Conservation (phyloP, 2,113 vertebrate genomes). For the Craseonycteris thonglongyai region DNA sequence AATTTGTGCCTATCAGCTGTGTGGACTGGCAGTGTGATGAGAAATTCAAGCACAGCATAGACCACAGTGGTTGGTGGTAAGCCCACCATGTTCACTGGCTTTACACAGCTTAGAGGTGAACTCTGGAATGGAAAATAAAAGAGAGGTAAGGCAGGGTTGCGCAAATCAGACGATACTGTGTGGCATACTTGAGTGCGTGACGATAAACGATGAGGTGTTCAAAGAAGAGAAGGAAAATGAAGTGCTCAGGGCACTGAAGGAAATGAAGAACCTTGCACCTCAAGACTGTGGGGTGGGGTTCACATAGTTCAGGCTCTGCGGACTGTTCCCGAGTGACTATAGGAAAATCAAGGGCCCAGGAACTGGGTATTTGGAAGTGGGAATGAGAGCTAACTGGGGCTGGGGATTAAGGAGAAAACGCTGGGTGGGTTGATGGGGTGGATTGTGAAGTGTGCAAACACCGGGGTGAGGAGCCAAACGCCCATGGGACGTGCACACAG, state of each 20-base stretch:
- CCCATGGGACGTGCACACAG: background rate
- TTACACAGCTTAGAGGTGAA: background rate
- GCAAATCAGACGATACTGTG: background rate
- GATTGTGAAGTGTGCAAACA: background rate
- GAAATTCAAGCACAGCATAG: background rate
- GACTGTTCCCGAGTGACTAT: background rate
- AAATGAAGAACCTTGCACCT: background rate
- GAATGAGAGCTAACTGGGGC: background rate
- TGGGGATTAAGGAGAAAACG: background rate
- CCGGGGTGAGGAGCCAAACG: background rate
- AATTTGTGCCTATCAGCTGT: background rate
- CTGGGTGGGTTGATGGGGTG: background rate
- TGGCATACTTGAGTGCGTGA: background rate
- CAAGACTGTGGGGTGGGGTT: background rate
- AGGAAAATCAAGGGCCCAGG: background rate
- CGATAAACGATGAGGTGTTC: background rate
- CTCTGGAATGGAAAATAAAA: background rate
- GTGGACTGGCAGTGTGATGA: background rate
- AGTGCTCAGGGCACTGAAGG: background rate
- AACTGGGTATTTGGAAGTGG: background rate
- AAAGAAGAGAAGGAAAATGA: background rate
- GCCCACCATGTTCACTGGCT: background rate
- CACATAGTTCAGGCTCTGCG: background rate
- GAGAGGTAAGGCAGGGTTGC: background rate
- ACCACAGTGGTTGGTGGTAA: background rate